These are phyloP conservation scores for Strix uralensis DNA, from an alignment of 2,113 vertebrate species.

Conservation along the genomic window DNA sequence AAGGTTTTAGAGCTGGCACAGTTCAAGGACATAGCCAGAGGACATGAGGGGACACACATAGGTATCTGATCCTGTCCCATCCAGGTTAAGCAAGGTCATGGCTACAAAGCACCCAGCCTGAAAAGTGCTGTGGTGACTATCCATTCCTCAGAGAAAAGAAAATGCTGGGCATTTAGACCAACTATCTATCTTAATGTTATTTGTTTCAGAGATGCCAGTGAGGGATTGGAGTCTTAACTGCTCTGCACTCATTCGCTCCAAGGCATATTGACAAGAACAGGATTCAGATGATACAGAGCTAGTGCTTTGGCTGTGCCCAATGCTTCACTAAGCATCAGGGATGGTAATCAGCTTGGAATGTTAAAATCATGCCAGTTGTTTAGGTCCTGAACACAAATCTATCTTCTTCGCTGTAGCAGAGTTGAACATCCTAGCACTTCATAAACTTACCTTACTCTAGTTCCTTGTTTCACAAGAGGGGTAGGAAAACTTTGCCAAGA, in stretches of 20 bases:
- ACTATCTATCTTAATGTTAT: background rate
- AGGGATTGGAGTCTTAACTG: background rate
- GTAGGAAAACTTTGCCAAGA: background rate
- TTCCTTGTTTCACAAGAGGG: background rate
- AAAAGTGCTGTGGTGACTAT: background rate
- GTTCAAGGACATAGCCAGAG: background rate
- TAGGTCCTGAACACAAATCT: background rate
- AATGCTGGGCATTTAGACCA: background rate
- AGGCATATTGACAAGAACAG: background rate
- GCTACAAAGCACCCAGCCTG: background rate
- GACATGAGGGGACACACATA: background rate
- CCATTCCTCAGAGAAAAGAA: background rate
- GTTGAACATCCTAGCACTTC: background rate
- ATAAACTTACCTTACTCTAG: background rate
- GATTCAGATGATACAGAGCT: background rate
- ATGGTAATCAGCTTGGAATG: background rate
- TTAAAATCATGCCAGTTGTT: background rate
- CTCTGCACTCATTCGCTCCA: background rate
- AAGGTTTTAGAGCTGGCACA: background rate
- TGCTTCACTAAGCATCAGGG: background rate
- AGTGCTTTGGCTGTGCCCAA: background rate
- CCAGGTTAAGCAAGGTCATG: background rate
- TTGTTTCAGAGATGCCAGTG: background rate
- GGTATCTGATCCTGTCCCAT: background rate
- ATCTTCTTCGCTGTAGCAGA: background rate